phyloP scores from a whole-genome alignment of 2,113 vertebrate genomes.

The Donacobius atricapilla region DNA sequence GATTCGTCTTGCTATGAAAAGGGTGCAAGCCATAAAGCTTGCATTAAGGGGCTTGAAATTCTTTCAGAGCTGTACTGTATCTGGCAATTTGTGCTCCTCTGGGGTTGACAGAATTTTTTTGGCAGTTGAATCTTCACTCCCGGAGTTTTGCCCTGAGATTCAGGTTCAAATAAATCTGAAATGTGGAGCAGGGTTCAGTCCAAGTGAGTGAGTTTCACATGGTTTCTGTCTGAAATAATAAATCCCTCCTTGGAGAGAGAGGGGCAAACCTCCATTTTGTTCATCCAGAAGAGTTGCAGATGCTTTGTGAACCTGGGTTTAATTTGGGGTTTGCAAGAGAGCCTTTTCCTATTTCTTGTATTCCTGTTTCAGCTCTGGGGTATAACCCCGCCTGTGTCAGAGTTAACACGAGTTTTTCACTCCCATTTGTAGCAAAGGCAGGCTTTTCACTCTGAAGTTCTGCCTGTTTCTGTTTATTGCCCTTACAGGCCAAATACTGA shows the following conservation, averaged over 20 bases:
- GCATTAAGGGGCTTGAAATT: slow-evolving; percentile 4
- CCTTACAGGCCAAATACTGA: background rate
- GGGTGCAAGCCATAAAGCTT: background rate
- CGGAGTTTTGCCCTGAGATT: slow-evolving; percentile 8
- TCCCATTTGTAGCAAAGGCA: background rate
- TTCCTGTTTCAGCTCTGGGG: background rate
- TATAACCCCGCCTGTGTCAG: background rate
- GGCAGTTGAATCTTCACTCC: slow-evolving; percentile 14
- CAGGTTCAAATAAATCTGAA: slow-evolving; percentile 28
- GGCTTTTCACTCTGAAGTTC: background rate
- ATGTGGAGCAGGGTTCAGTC: background rate
- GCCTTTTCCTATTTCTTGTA: background rate
- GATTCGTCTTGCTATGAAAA: background rate
- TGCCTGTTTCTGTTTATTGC: background rate
- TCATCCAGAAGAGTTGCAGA: slow-evolving; percentile 11
- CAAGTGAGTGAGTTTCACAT: slow-evolving; percentile 46
- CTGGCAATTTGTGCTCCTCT: slow-evolving; percentile 21
- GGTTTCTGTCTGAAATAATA: slow-evolving; percentile 38
- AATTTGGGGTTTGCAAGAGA: slow-evolving; percentile 20
- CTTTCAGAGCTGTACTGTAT: background rate
- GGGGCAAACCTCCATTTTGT: background rate
- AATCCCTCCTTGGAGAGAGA: background rate
- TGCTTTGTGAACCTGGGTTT: slow-evolving; percentile 34
- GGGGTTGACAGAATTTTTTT: background rate
- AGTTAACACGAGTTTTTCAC: background rate